A percentile compares a stretch with the other conserved stretches of the same genome.
Conservation (phyloP, 2,888 invertebrate genomes). For the Alitta virens region DNA sequence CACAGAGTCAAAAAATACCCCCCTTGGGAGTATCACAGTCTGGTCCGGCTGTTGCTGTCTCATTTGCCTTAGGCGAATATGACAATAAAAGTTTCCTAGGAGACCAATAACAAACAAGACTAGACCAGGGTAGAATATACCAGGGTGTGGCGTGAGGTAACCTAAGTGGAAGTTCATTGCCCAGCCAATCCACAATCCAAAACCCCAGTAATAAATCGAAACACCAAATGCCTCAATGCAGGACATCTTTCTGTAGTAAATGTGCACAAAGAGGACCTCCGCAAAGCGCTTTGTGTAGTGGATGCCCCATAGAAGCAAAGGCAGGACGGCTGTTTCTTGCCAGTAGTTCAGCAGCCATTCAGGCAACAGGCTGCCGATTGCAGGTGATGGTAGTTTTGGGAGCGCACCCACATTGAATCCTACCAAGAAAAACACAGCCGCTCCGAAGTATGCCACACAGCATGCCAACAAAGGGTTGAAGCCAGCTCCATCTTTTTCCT, state of each 20-base stretch:
- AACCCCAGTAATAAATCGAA: slow-evolving; percentile 17
- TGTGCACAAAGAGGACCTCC: slow-evolving; percentile 22
- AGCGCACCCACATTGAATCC: slow-evolving; percentile 12
- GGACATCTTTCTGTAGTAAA: slow-evolving; percentile 11
- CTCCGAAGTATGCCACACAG: slow-evolving; percentile 16
- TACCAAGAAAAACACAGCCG: slow-evolving; percentile 10
- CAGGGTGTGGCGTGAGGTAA: slow-evolving; percentile 9
- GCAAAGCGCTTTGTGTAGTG: slow-evolving; percentile 20
- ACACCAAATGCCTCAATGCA: slow-evolving; percentile 8
- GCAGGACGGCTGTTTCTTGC: slow-evolving; percentile 1
- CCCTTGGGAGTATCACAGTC: slow-evolving; percentile 8
- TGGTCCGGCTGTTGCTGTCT: neutral
- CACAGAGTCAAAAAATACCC: slow-evolving; percentile 8
- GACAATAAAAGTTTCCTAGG: slow-evolving; percentile 18
- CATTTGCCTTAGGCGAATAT: slow-evolving; percentile 1
- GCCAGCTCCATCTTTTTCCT: neutral
- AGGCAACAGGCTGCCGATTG: slow-evolving; percentile 20
- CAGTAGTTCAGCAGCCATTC: neutral
- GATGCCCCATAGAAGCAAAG: slow-evolving; percentile 16
- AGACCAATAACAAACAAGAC: slow-evolving; percentile 17
- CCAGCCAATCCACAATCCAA: slow-evolving; percentile 25
- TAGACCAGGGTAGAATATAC: slow-evolving; percentile 12
- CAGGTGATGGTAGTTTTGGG: slow-evolving; percentile 8
- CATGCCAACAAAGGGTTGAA: slow-evolving; percentile 2
- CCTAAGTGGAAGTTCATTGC: slow-evolving; percentile 19